Conservation (phyloP, 2,888 invertebrate genomes). For the Hirtodrosophila cameraria region DNA sequence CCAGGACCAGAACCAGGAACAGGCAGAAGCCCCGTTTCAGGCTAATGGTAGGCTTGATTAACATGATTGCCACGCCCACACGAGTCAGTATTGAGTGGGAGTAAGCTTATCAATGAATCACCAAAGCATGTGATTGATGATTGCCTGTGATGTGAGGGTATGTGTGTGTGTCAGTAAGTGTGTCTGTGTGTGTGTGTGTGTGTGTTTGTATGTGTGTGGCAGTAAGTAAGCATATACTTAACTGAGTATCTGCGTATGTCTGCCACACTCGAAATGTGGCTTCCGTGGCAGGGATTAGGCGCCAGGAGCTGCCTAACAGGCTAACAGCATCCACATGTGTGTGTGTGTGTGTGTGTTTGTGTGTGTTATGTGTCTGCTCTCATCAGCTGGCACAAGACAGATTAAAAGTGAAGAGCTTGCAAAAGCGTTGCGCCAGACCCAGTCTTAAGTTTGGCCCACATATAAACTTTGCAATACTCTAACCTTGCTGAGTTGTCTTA, state of each 20-base stretch:
- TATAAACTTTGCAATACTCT: slow-evolving; percentile 29
- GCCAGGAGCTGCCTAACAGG: slow-evolving; percentile 39
- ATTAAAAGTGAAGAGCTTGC: slow-evolving; percentile 74
- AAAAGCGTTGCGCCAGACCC: slow-evolving; percentile 39
- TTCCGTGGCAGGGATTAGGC: slow-evolving; percentile 71
- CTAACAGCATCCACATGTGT: slow-evolving; percentile 60
- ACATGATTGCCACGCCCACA: slow-evolving; percentile 64
- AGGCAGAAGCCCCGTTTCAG: too few relatives aligned
- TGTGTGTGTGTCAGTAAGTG: slow-evolving; percentile 10
- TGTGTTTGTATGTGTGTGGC: slow-evolving; percentile 27
- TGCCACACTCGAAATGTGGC: slow-evolving; percentile 60
- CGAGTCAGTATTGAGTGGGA: slow-evolving; percentile 10
- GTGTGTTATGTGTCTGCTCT: slow-evolving; percentile 37
- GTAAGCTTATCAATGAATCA: slow-evolving; percentile 78
- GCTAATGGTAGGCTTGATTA: slow-evolving; percentile 68
- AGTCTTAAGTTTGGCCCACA: slow-evolving; percentile 31
- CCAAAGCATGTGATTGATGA: slow-evolving; percentile 78
- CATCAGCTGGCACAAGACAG: slow-evolving; percentile 62
- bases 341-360: slow-evolving; percentile 22
- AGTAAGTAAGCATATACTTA: slow-evolving; percentile 52
- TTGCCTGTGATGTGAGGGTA: slow-evolving; percentile 61
- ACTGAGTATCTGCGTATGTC: slow-evolving; percentile 32
- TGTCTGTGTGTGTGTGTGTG: slow-evolving; percentile 9
- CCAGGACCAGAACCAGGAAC: too few relatives aligned
- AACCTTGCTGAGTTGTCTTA: slow-evolving; percentile 4